Conservation (phyloP, 1,140 invertebrate species). For the Centruroides sculpturatus region DNA sequence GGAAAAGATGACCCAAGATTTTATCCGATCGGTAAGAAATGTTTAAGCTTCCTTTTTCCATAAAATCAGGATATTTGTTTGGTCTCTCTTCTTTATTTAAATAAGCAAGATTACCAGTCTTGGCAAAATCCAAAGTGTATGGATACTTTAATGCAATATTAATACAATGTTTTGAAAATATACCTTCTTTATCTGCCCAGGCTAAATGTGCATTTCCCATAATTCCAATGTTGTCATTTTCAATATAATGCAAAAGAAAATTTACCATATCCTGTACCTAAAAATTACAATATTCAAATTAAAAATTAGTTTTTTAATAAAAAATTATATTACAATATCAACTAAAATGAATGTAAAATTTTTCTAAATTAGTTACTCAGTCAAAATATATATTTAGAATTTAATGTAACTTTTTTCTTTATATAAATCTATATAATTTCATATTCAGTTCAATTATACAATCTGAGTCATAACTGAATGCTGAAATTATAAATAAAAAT, state of each 20-base stretch:
- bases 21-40: constrained; percentile 22
- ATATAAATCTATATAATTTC: too few species aligned
- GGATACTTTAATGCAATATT: constrained; percentile 21
- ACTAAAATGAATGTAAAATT: too few species aligned
- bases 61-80: constrained; percentile 22
- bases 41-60: constrained; percentile 18
- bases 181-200: constrained; percentile 20
- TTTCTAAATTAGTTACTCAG: too few species aligned
- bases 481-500: too few species aligned
- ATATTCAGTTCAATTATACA: too few species aligned
- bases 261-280: constrained; percentile 20
- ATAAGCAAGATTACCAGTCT: constrained; percentile 20
- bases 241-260: constrained; percentile 24
- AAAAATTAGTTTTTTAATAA: too few species aligned
- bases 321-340: too few species aligned
- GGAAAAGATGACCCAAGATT: constrained; percentile 23
- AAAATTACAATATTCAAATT: neutral
- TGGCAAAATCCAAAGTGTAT: constrained; percentile 26
- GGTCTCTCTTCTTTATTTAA: constrained; percentile 12
- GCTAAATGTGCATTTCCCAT: constrained; percentile 23
- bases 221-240: constrained; percentile 23
- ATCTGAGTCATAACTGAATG: too few species aligned
- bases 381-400: too few species aligned
- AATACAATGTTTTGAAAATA: constrained; percentile 16
- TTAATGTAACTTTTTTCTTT: too few species aligned